A percentile compares a stretch with the other conserved stretches of the same genome.
Conservation (phyloP, 2,888 invertebrate genomes). For the Ophion ventricosus region DNA sequence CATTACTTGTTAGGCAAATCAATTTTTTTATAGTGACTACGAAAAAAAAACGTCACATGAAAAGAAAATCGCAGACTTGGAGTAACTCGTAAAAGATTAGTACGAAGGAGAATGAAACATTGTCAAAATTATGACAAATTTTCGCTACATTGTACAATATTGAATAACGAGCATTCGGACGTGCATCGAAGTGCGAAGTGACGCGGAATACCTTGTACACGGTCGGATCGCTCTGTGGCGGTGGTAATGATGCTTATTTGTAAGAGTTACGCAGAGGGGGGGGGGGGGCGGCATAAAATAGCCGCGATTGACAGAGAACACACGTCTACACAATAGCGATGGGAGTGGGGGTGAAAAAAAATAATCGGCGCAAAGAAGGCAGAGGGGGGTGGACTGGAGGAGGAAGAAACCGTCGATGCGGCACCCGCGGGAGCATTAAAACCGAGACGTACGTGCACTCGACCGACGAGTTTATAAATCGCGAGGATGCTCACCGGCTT, state of each 20-base stretch:
- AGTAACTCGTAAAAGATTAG: too few species aligned
- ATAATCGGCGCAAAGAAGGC: constrained; percentile 39
- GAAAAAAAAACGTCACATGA: too few species aligned
- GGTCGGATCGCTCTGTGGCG: constrained; percentile 25
- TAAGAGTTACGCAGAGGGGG: background rate
- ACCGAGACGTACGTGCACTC: constrained; percentile 65
- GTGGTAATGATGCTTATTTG: constrained; percentile 46
- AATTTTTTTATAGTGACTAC: too few species aligned
- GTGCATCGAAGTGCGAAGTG: background rate
- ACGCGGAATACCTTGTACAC: constrained; percentile 10
- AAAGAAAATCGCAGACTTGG: too few species aligned
- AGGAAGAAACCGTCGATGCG: constrained; percentile 73
- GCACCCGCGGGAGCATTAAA: constrained; percentile 66
- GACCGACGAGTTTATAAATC: constrained; percentile 76
- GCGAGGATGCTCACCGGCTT: constrained; percentile 74
- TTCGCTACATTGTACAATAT: too few species aligned
- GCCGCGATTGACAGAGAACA: constrained; percentile 53
- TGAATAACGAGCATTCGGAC: too few species aligned
- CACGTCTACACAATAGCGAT: constrained; percentile 38
- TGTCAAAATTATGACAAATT: too few species aligned
- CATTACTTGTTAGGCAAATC: too few species aligned
- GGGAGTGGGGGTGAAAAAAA: constrained; percentile 26
- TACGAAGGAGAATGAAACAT: too few species aligned
- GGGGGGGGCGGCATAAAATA: constrained; percentile 19
- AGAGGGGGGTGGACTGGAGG: constrained; percentile 67